Conservation (phyloP, 2,888 invertebrate species). For the Polia nebulosa region DNA sequence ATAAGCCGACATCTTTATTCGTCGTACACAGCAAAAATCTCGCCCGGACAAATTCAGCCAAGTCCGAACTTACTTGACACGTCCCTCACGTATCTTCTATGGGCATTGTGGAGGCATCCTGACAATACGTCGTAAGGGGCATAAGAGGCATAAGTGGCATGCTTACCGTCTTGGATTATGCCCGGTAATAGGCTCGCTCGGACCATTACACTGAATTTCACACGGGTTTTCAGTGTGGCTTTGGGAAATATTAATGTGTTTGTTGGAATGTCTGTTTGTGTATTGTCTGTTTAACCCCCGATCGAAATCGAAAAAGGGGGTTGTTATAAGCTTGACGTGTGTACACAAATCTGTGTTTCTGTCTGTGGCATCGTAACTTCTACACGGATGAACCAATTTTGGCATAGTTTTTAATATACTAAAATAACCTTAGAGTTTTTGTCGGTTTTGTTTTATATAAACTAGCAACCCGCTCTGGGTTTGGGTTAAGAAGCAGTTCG, state of each 20-base stretch:
- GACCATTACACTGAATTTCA: constrained; percentile 65
- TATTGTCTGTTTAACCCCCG: not conserved
- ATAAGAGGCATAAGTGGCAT: constrained; percentile 72
- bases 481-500: too few species aligned
- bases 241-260: constrained; percentile 27
- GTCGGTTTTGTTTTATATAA: too few species aligned
- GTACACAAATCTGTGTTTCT: too few species aligned
- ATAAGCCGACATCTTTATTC: constrained; percentile 39
- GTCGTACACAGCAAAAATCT: constrained; percentile 48
- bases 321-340: too few species aligned
- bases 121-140: constrained; percentile 68
- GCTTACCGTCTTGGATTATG: constrained; percentile 72
- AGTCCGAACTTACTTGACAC: constrained; percentile 61
- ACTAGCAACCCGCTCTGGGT: too few species aligned
- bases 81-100: constrained; percentile 60
- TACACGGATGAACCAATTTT: too few species aligned
- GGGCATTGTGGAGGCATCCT: constrained; percentile 64
- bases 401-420: too few species aligned
- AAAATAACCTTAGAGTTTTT: too few species aligned
- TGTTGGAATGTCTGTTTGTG: constrained; percentile 6
- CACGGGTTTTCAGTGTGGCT: constrained; percentile 44
- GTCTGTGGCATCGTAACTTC: too few species aligned
- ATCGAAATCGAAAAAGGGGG: too few species aligned
- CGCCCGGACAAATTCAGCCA: constrained; percentile 58
- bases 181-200: constrained; percentile 65